These are phyloP conservation scores for Coregonus suidteri DNA, from an alignment of 2,797 vertebrate species.

Conservation along the genomic window DNA sequence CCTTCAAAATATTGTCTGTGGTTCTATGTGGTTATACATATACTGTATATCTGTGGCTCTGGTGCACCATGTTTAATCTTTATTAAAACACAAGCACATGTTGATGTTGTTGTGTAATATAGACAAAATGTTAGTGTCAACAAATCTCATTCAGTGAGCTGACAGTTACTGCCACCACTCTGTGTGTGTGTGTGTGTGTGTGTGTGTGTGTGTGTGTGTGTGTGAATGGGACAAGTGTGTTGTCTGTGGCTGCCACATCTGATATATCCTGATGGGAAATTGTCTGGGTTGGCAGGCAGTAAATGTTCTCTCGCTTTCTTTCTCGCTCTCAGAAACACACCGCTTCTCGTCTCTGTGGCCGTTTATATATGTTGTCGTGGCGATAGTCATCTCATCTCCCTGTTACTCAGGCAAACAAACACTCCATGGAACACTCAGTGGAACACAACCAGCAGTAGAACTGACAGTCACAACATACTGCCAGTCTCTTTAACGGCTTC, in stretches of 20 bases:
- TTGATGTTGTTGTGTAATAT: not conserved
- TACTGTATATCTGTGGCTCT: not conserved
- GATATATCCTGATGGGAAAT: constrained; percentile 63
- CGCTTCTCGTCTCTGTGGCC: not conserved
- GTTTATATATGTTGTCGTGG: constrained; percentile 28
- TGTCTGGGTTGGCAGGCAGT: constrained; percentile 69
- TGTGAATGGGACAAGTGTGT: not conserved
- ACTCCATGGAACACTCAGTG: not conserved
- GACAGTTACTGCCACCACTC: not conserved
- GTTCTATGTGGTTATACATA: not conserved
- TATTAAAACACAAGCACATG: not conserved
- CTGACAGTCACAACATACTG: not conserved
- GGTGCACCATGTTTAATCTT: not conserved
- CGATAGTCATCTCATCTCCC: constrained; percentile 39
- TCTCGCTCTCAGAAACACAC: not conserved
- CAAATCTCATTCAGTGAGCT: not conserved
- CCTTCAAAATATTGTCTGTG: not conserved
- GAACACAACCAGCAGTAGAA: no score
- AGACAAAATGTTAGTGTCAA: not conserved
- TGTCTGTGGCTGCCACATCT: constrained; percentile 42
- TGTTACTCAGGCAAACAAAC: constrained; percentile 43
- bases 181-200: constrained; percentile 20
- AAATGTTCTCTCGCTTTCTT: constrained; percentile 62
- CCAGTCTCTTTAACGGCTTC: no score
- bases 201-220: constrained; percentile 19